Evolutionary conservation across 2,888 invertebrate genomes (phyloP).

Genomic region (Eledona agricola): DNA sequence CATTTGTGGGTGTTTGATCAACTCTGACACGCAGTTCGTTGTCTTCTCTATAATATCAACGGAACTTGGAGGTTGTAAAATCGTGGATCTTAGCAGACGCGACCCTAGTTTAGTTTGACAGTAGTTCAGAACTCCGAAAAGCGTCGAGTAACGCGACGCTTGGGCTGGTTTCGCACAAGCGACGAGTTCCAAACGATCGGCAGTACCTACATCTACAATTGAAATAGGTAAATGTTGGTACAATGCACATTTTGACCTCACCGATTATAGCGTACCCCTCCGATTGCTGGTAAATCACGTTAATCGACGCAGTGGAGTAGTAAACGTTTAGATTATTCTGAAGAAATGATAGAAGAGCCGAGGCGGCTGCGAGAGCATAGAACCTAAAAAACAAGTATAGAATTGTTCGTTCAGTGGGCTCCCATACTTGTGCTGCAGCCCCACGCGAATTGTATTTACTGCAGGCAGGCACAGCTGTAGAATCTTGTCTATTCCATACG

Average conservation of each 20-base stretch:
- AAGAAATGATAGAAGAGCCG: conserved; percentile 85
- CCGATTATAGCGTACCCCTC: conserved; percentile 86
- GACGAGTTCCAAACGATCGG: conserved; percentile 78
- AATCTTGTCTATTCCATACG: conserved; percentile 76
- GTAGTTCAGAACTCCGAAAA: conserved; percentile 74
- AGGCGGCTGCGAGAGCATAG: conserved; percentile 85
- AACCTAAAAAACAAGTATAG: no score
- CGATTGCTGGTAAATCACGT: conserved; percentile 82
- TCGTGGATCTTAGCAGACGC: conserved; percentile 79
- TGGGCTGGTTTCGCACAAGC: conserved; percentile 63
- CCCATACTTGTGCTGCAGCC: conserved; percentile 74
- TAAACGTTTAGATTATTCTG: conserved; percentile 80
- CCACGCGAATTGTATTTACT: conserved; percentile 71
- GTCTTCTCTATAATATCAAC: conserved; percentile 72
- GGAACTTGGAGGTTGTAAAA: conserved; percentile 82
- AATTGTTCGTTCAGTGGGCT: no score
- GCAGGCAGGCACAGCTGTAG: conserved; percentile 76
- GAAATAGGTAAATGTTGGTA: conserved; percentile 3
- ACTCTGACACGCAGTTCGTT: conserved; percentile 79
- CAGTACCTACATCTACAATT: conserved; percentile 79
- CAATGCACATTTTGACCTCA: conserved; percentile 55
- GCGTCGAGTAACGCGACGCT: conserved; percentile 62
- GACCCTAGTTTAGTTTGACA: conserved; percentile 79
- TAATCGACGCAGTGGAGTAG: conserved; percentile 79
- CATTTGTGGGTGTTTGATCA: conserved; percentile 73